Percentiles rank a stretch among this genome's conserved stretches.
Evolutionary conservation across 1,140 invertebrate species (phyloP).

Genomic region (Cyclina sinensis): DNA sequence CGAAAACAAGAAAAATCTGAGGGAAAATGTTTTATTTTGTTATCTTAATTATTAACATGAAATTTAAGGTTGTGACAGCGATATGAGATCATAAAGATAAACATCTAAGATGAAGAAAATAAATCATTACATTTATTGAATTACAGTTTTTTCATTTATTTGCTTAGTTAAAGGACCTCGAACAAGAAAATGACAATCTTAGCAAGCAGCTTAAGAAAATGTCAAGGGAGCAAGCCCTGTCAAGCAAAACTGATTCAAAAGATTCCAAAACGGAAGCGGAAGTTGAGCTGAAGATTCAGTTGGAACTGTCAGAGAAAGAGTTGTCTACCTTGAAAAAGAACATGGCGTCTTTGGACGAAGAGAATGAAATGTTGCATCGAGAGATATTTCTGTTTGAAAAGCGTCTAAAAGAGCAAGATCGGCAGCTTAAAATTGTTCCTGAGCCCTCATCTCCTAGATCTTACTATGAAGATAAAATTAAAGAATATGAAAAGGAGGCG

Average conservation of each 20-base stretch:
- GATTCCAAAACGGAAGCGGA: slow-evolving; percentile 69
- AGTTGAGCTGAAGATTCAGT: slow-evolving; percentile 89
- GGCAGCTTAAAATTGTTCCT: slow-evolving; percentile 66
- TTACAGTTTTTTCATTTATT: too few relatives aligned
- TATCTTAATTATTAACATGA: too few relatives aligned
- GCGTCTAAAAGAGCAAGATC: slow-evolving; percentile 74
- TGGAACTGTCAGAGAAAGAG: slow-evolving; percentile 96
- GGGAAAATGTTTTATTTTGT: too few relatives aligned
- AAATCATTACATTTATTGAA: too few relatives aligned
- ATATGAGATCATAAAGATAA: too few relatives aligned
- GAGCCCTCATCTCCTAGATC: slow-evolving; percentile 77
- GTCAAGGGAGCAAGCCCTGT: slow-evolving; percentile 87
- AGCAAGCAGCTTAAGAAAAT: slow-evolving; percentile 97
- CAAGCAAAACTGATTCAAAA: slow-evolving; percentile 40
- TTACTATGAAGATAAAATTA: slow-evolving; percentile 82
- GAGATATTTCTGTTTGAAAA: slow-evolving; percentile 93
- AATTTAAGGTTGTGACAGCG: too few relatives aligned
- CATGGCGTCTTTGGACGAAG: slow-evolving; percentile 94
- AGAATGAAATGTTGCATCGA: slow-evolving; percentile 91
- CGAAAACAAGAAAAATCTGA: too few relatives aligned
- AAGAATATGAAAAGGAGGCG: slow-evolving; percentile 87
- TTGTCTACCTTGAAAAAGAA: slow-evolving; percentile 93
- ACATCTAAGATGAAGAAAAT: too few relatives aligned
- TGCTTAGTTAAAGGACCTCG: slow-evolving; percentile 88
- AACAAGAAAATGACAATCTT: slow-evolving; percentile 97